phyloP scores from a whole-genome alignment of 2,888 invertebrate genomes.

The Cristatella mucedo region DNA sequence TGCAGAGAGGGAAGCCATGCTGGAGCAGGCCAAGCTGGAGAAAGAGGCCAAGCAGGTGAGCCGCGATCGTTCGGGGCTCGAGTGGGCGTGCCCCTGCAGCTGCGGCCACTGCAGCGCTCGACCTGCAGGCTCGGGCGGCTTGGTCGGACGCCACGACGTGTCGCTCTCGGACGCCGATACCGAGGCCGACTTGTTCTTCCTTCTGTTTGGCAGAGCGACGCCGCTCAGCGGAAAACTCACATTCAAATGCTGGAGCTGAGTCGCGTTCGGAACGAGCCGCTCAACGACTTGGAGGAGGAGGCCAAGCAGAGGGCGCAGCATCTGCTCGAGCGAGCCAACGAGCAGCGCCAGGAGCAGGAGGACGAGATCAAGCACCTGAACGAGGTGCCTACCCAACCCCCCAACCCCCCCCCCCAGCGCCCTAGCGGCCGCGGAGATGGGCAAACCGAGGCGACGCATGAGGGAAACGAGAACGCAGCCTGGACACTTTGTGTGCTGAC shows the following conservation, averaged over 20 bases:
- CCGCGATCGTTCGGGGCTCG: no score
- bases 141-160: no score
- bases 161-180: no score
- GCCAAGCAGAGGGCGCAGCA: constrained; percentile 35
- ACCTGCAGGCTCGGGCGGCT: no score
- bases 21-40: constrained; percentile 18
- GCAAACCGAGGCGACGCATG: not conserved
- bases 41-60: constrained; percentile 17
- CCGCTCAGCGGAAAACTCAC: constrained; percentile 25
- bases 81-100: no score
- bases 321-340: constrained; percentile 31
- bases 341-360: constrained; percentile 36
- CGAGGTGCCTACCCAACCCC: constrained; percentile 21
- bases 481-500: no score
- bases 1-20: constrained; percentile 21
- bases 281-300: constrained; percentile 35
- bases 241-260: constrained; percentile 33
- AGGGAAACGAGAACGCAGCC: no score
- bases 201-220: constrained; percentile 19
- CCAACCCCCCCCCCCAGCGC: no score
- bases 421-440: not conserved
- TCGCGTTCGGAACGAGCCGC: constrained; percentile 29
- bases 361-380: constrained; percentile 39
- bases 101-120: no score
- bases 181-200: no score